These are phyloP conservation scores for Mastomys natalensis DNA, from an alignment of 2,113 vertebrate genomes.

Conservation along the genomic window DNA sequence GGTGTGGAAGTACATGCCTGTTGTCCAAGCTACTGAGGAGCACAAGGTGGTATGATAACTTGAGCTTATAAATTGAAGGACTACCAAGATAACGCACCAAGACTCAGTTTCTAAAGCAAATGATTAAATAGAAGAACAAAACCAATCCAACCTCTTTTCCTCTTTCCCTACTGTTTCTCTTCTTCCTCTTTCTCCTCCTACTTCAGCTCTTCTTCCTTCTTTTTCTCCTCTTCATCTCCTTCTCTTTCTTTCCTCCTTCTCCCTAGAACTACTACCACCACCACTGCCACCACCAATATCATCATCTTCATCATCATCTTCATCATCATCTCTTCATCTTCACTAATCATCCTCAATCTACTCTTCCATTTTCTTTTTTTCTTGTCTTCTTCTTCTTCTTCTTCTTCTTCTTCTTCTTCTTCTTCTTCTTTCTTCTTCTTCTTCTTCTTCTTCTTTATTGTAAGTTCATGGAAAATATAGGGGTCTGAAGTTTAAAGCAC, in stretches of 20 bases:
- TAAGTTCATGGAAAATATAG: not conserved
- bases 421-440: no score
- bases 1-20: not conserved
- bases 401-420: no score
- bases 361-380: not conserved
- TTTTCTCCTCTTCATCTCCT: not conserved
- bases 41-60: not conserved
- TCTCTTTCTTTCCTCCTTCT: not conserved
- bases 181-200: not conserved
- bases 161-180: rapidly evolving
- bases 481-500: not conserved
- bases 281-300: not conserved
- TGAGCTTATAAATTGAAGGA: not conserved
- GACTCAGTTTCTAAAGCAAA: not conserved
- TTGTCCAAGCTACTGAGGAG: not conserved
- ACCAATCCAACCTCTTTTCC: not conserved
- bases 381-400: rapidly evolving
- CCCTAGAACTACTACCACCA: no score
- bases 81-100: not conserved
- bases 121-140: not conserved
- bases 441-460: no score
- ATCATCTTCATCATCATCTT: not conserved
- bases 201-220: no score
- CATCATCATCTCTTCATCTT: no score
- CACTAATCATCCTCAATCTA: not conserved